Evolutionary conservation across 64 coral and sea anemone species (phyloP).

Genomic region (Hydrozoanthus tunicans): DNA sequence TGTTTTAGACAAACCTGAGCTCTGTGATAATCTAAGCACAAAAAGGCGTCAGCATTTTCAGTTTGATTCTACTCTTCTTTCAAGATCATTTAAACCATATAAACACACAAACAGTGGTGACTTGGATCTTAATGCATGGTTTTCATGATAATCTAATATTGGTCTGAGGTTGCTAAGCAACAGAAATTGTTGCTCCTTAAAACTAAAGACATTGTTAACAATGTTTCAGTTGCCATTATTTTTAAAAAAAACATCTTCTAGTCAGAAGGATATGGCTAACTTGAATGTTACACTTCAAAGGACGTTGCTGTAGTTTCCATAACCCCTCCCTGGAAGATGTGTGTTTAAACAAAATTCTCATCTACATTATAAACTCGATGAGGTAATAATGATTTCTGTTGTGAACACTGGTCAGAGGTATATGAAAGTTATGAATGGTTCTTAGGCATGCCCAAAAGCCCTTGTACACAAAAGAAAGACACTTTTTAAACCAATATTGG

Average conservation of each 20-base stretch:
- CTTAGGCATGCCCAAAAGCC: not conserved
- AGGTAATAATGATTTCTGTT: not conserved
- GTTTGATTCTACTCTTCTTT: not conserved
- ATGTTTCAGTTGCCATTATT: not conserved
- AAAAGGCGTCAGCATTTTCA: conserved; percentile 15
- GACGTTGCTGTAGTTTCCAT: not conserved
- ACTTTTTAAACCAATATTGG: too few species aligned
- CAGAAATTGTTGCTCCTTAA: not conserved
- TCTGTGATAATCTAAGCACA: not conserved
- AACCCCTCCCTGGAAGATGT: not conserved
- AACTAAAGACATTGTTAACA: not conserved
- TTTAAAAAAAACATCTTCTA: not conserved
- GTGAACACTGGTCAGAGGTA: not conserved
- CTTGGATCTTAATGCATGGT: not conserved
- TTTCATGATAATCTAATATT: not conserved
- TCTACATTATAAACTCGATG: not conserved
- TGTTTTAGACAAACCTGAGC: not conserved
- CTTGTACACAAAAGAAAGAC: not conserved
- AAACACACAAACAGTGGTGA: not conserved
- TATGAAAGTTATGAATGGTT: not conserved
- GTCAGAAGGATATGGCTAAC: not conserved
- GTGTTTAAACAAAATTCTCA: not conserved
- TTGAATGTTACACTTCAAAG: not conserved
- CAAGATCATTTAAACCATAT: not conserved
- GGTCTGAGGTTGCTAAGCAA: not conserved